Evolutionary conservation across 2,888 invertebrate genomes (phyloP).

Genomic region (Caenorhabditis doughertyi): DNA sequence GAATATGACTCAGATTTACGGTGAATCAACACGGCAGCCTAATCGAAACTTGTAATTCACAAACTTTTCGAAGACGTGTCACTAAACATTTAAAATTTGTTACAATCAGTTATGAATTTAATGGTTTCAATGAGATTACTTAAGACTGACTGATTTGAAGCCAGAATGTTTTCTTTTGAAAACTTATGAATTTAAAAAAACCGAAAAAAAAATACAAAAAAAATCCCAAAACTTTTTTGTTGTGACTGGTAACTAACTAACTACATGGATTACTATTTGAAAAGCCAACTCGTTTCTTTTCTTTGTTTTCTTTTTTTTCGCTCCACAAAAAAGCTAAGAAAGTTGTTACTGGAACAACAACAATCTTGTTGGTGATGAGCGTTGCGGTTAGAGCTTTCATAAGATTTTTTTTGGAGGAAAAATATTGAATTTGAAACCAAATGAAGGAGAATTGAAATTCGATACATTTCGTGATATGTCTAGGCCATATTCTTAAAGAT

Average conservation of each 20-base stretch:
- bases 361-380: constrained; percentile 13
- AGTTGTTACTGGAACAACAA: constrained; percentile 26
- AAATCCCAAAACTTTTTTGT: constrained; percentile 6
- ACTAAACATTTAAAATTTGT: too few species aligned
- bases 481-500: constrained; percentile 8
- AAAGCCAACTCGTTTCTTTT: neutral
- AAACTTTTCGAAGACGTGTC: neutral
- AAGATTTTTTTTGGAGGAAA: neutral
- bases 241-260: constrained; percentile 21
- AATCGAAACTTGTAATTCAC: neutral
- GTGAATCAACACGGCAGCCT: neutral
- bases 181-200: neutral
- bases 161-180: neutral
- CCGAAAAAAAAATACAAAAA: neutral
- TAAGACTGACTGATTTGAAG: neutral
- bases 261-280: constrained; percentile 37
- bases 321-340: constrained; percentile 8
- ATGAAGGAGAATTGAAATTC: constrained; percentile 36
- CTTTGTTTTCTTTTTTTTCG: constrained; percentile 15
- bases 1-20: constrained; percentile 25
- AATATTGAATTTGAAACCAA: constrained; percentile 41
- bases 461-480: constrained; percentile 55
- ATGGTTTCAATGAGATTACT: too few species aligned
- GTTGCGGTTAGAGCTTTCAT: neutral
- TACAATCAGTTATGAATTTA: too few species aligned